Conservation (phyloP, 2,797 vertebrate species). For the Gila robusta region DNA sequence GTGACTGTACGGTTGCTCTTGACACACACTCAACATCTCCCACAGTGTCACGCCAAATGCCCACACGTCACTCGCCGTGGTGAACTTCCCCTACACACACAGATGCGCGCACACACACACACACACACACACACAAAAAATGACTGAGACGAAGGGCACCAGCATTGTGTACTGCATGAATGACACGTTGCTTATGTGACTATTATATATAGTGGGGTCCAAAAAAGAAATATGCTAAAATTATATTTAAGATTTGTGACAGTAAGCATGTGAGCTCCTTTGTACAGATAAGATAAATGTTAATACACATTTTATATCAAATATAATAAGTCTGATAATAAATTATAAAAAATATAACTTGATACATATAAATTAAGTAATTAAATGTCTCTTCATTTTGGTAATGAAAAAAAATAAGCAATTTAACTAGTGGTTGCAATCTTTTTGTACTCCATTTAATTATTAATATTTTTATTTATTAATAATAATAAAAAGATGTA, state of each 20-base stretch:
- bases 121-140: constrained; percentile 10
- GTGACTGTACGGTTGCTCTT: constrained; percentile 92
- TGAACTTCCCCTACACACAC: constrained; percentile 88
- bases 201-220: background rate
- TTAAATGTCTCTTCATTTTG: background rate
- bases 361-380: background rate
- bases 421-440: background rate
- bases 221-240: background rate
- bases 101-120: constrained; percentile 18
- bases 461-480: background rate
- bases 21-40: constrained; percentile 94
- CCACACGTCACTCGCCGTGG: constrained; percentile 93
- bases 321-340: background rate
- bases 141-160: background rate
- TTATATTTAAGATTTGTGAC: background rate
- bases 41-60: constrained; percentile 95
- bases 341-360: background rate
- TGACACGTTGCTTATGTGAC: background rate
- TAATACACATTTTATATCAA: background rate
- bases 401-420: accelerated
- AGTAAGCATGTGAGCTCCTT: background rate
- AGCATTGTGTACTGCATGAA: background rate
- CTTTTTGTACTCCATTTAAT: background rate
- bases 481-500: background rate
- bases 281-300: background rate